Conservation (phyloP, 2,113 vertebrate species). For the Platysteira castanea region DNA sequence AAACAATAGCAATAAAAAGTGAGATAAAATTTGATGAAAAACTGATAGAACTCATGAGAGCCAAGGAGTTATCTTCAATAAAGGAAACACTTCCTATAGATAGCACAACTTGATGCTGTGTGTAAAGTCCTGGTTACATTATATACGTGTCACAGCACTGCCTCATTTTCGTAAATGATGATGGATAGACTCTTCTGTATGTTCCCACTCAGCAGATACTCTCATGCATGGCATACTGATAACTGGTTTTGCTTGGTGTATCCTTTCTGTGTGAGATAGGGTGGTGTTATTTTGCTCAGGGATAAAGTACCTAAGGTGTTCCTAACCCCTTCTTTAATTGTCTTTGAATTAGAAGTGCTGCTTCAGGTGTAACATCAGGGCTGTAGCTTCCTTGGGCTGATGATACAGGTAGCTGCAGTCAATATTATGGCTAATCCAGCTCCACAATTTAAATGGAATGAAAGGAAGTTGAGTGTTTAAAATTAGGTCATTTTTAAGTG, state of each 20-base stretch:
- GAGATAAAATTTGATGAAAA: not conserved
- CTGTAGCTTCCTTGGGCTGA: not conserved
- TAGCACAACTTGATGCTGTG: not conserved
- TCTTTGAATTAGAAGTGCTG: not conserved
- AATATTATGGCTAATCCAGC: not conserved
- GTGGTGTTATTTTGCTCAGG: not conserved
- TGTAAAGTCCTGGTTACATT: not conserved
- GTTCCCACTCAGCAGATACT: not conserved
- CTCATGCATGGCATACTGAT: not conserved
- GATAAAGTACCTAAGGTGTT: not conserved
- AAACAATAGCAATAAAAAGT: not conserved
- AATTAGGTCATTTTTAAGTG: not conserved
- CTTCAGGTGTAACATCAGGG: not conserved
- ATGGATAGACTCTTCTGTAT: not conserved
- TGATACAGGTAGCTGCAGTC: not conserved
- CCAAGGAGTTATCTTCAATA: not conserved
- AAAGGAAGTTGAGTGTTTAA: not conserved
- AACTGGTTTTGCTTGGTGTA: not conserved
- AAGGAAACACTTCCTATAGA: not conserved
- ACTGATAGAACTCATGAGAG: not conserved
- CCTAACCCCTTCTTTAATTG: not conserved
- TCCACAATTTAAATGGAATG: not conserved
- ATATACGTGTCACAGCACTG: accelerated
- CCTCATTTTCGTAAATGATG: not conserved
- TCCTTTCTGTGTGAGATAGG: not conserved